Conservation (phyloP, 2,113 vertebrate genomes). For the Aegypius monachus region DNA sequence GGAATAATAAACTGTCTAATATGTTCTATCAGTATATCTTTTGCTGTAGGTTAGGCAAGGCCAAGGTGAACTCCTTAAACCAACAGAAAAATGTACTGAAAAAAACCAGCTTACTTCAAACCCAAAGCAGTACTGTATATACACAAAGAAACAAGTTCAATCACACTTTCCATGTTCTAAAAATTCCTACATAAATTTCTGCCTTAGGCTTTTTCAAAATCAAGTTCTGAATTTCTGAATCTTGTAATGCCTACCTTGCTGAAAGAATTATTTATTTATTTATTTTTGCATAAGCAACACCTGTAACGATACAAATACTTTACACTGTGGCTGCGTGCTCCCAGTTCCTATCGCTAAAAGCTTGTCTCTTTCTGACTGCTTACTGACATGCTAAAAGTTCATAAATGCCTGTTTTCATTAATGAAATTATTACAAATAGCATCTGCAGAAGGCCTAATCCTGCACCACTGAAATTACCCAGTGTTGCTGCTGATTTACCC, state of each 20-base stretch:
- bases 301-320: not conserved
- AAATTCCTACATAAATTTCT: not conserved
- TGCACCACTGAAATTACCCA: not conserved
- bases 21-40: not conserved
- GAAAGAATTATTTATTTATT: not conserved
- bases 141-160: not conserved
- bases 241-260: not conserved
- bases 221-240: not conserved
- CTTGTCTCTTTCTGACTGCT: not conserved
- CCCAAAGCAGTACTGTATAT: not conserved
- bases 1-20: not conserved
- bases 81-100: not conserved
- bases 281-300: not conserved
- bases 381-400: not conserved
- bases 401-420: not conserved
- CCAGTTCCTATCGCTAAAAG: not conserved
- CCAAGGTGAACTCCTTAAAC: not conserved
- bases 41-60: not conserved
- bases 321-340: not conserved
- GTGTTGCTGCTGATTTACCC: not conserved
- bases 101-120: not conserved
- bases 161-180: not conserved
- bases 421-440: not conserved
- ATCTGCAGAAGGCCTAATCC: not conserved
- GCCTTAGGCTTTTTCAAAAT: not conserved